A percentile compares a stretch with the other conserved stretches of the same genome.
Conservation (phyloP, 1,140 invertebrate genomes). For the Zaprionus davidi region DNA sequence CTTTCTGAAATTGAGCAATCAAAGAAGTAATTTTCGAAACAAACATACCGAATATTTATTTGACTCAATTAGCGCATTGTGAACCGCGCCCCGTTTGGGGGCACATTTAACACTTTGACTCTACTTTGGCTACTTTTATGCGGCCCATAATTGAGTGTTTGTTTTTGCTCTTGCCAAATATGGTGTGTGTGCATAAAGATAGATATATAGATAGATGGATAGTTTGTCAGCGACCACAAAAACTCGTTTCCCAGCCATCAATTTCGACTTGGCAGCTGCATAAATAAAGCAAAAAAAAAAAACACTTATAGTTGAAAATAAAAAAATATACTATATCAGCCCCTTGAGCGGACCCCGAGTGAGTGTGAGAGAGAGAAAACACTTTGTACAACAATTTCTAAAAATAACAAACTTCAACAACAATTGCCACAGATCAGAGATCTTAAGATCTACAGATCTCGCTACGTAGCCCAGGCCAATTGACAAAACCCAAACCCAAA, state of each 20-base stretch:
- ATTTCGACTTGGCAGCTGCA: slow-evolving; percentile 61
- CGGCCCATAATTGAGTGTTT: slow-evolving; percentile 45
- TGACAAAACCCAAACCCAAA: slow-evolving; percentile 55
- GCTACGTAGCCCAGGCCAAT: slow-evolving; percentile 53
- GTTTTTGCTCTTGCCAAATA: slow-evolving; percentile 38
- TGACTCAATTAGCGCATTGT: slow-evolving; percentile 36
- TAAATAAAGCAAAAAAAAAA: slow-evolving; percentile 46
- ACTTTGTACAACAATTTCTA: slow-evolving; percentile 49
- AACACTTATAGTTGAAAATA: slow-evolving; percentile 31
- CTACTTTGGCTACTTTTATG: slow-evolving; percentile 31
- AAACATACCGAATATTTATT: slow-evolving; percentile 16
- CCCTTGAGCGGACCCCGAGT: slow-evolving; percentile 36
- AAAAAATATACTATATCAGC: slow-evolving; percentile 15
- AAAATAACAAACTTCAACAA: slow-evolving; percentile 65
- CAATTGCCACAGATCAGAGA: slow-evolving; percentile 67
- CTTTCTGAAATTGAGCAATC: slow-evolving; percentile 37
- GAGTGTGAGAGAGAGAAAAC: slow-evolving; percentile 1
- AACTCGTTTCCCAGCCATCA: slow-evolving; percentile 39
- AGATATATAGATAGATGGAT: slow-evolving; percentile 2
- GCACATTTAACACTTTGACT: slow-evolving; percentile 49
- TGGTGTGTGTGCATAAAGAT: slow-evolving; percentile 6
- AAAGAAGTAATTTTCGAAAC: slow-evolving; percentile 23
- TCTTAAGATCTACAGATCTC: slow-evolving; percentile 30
- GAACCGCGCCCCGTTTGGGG: slow-evolving; percentile 28
- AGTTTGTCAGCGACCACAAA: slow-evolving; percentile 26